Evolutionary conservation across 2,797 vertebrate species (phyloP).

Genomic region (Etheostoma perlongum): DNA sequence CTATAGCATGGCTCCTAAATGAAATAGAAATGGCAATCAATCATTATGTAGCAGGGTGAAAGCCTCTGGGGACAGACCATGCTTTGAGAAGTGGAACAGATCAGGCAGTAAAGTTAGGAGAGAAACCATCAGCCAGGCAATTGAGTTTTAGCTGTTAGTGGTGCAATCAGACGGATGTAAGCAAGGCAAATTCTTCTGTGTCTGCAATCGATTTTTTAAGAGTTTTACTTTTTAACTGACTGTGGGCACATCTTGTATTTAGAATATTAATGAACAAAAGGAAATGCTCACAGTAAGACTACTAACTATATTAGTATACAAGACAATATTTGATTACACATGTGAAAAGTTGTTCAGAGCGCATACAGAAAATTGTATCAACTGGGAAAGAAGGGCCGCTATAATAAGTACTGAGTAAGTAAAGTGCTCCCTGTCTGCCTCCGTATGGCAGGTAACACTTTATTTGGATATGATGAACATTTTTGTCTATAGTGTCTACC

Average conservation of each 20-base stretch:
- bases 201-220: slow-evolving; percentile 21
- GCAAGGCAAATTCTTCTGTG: background rate
- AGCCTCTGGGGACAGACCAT: slow-evolving; percentile 58
- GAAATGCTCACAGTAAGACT: background rate
- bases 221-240: background rate
- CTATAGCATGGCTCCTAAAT: slow-evolving; percentile 53
- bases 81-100: slow-evolving; percentile 66
- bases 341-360: background rate
- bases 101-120: slow-evolving; percentile 48
- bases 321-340: background rate
- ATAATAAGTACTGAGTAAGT: background rate
- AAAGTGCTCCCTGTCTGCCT: background rate
- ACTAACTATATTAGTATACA: background rate
- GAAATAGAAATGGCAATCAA: slow-evolving; percentile 69
- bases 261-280: background rate
- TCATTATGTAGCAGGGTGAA: slow-evolving; percentile 56
- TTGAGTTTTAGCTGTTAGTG: slow-evolving; percentile 49
- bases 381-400: background rate
- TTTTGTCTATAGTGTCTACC: background rate
- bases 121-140: slow-evolving; percentile 33
- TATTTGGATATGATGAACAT: background rate
- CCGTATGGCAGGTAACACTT: background rate
- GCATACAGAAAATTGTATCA: background rate
- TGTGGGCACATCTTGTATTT: slow-evolving; percentile 16
- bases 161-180: slow-evolving; percentile 45